Evolutionary conservation across 2,888 invertebrate species (phyloP).

Genomic region (Cynaeus angustus): DNA sequence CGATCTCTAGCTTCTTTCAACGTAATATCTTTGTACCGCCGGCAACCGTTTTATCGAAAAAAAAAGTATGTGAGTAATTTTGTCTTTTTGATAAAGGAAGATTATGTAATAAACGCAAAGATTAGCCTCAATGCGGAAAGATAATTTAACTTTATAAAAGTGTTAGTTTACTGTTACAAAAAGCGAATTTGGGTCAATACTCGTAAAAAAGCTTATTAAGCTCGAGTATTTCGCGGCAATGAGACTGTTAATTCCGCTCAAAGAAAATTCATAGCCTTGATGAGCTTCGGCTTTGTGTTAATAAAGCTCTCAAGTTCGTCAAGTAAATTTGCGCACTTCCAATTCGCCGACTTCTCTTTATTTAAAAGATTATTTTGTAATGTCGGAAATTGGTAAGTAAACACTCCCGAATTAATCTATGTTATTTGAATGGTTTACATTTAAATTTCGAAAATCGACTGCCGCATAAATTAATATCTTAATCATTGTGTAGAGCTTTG

Average conservation of each 20-base stretch:
- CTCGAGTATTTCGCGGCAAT: not conserved
- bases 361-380: slow-evolving; percentile 38
- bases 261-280: slow-evolving; percentile 21
- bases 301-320: slow-evolving; percentile 20
- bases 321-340: slow-evolving; percentile 31
- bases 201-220: slow-evolving; percentile 1
- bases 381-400: slow-evolving; percentile 24
- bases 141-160: not conserved
- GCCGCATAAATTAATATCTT: slow-evolving; percentile 28
- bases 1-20: not conserved
- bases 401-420: slow-evolving; percentile 23
- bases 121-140: not conserved
- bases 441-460: slow-evolving; percentile 14
- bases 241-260: slow-evolving; percentile 11
- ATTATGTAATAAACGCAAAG: not conserved
- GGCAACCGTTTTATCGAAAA: not conserved
- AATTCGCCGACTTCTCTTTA: slow-evolving; percentile 28
- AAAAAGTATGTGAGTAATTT: not conserved
- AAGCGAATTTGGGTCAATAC: not conserved
- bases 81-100: not conserved
- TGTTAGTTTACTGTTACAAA: not conserved
- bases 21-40: not conserved
- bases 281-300: slow-evolving; percentile 22
- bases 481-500: slow-evolving; percentile 7
- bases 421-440: slow-evolving; percentile 26